Evolutionary conservation across 2,113 vertebrate species (phyloP).

Genomic region (Indri indri): DNA sequence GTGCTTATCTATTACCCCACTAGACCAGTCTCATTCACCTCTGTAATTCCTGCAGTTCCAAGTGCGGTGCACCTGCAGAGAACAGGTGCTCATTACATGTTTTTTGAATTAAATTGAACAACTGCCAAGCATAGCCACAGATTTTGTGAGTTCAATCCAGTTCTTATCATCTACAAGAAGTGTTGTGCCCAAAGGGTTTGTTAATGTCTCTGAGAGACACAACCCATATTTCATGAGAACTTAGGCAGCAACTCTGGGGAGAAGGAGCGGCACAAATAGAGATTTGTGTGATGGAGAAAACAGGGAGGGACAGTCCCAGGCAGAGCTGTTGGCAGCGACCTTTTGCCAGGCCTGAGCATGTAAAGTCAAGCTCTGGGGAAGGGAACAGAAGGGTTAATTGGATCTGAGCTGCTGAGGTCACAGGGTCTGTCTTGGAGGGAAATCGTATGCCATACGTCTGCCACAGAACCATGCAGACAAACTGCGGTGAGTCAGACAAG

Average conservation of each 20-base stretch:
- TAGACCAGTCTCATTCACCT: background rate
- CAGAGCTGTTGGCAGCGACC: background rate
- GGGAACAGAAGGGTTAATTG: background rate
- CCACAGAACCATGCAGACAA: background rate
- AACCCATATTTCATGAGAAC: background rate
- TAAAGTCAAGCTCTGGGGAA: background rate
- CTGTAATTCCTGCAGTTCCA: background rate
- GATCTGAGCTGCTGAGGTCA: background rate
- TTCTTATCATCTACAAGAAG: background rate
- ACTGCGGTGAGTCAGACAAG: background rate
- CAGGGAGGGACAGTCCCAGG: background rate
- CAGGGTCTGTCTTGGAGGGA: background rate
- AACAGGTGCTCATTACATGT: background rate
- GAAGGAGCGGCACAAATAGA: background rate
- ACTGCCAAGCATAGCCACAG: background rate
- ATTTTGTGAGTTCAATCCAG: background rate
- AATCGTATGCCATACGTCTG: background rate
- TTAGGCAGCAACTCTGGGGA: background rate
- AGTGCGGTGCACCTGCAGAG: rapidly evolving
- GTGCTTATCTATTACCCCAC: background rate
- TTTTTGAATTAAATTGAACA: background rate
- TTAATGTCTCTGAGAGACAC: background rate
- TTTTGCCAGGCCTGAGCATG: background rate
- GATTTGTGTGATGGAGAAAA: background rate
- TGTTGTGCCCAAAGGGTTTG: background rate